Conservation (phyloP, 2,113 vertebrate species). For the Toxostoma redivivum region DNA sequence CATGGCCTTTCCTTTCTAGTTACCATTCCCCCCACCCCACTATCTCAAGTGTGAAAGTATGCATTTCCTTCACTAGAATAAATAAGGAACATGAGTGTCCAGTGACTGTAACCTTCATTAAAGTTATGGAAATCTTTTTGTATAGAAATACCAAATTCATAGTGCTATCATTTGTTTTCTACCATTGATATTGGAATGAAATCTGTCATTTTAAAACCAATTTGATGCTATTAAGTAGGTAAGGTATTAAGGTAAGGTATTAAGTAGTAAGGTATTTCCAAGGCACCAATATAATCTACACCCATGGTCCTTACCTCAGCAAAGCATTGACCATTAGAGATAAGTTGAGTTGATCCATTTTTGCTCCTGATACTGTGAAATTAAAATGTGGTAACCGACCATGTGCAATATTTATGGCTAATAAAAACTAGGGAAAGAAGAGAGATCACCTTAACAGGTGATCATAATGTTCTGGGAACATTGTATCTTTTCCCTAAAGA, state of each 20-base stretch:
- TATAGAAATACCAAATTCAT: neutral
- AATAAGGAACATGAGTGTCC: neutral
- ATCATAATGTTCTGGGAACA: neutral
- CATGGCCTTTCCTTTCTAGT: neutral
- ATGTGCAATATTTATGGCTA: neutral
- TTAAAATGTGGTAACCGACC: neutral
- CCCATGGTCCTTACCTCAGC: neutral
- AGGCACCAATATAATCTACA: neutral
- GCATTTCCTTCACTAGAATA: neutral
- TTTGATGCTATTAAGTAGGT: neutral
- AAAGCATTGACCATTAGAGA: neutral
- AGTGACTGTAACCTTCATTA: neutral
- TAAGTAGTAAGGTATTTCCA: neutral
- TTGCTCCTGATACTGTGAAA: neutral
- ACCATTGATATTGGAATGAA: neutral
- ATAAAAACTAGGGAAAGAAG: neutral
- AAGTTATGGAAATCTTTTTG: neutral
- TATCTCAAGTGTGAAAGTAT: neutral
- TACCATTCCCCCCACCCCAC: rapidly evolving
- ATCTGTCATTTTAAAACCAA: neutral
- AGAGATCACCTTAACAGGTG: neutral
- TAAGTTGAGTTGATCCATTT: neutral
- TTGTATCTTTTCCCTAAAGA: neutral
- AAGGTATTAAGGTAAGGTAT: too few relatives aligned
- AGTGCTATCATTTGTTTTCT: neutral